Percentiles rank a stretch among this genome's conserved stretches.
phyloP scores from a whole-genome alignment of 2,113 vertebrate species.

The Sinocyclocheilus anshuiensis region DNA sequence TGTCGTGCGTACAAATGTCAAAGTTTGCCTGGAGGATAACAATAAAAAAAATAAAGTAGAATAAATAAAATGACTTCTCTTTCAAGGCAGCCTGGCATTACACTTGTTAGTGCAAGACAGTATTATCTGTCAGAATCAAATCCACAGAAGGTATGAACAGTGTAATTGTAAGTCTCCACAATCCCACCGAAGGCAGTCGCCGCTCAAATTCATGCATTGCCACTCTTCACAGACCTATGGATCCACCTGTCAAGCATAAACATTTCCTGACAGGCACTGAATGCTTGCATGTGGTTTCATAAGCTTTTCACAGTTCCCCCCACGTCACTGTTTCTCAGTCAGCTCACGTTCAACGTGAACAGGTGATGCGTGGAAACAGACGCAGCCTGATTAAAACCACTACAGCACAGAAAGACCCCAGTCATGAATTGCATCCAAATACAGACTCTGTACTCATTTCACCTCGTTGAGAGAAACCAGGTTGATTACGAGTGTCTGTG shows the following conservation, averaged over 20 bases:
- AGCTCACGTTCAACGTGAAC: slow-evolving; percentile 54
- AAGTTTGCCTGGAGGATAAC: slow-evolving; percentile 74
- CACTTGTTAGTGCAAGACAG: slow-evolving; percentile 71
- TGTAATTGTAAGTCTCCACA: slow-evolving; percentile 62
- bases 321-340: slow-evolving; percentile 52
- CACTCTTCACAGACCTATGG: slow-evolving; percentile 36
- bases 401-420: slow-evolving; percentile 22
- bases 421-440: slow-evolving; percentile 56
- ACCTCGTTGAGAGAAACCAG: slow-evolving; percentile 22
- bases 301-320: slow-evolving; percentile 34
- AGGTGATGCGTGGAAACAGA: slow-evolving; percentile 59
- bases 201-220: slow-evolving; percentile 54
- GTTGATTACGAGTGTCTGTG: slow-evolving; percentile 12
- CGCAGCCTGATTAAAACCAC: slow-evolving; percentile 66
- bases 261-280: slow-evolving; percentile 53
- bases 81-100: slow-evolving; percentile 67
- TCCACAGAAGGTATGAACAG: slow-evolving; percentile 58
- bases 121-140: slow-evolving; percentile 74
- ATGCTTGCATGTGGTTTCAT: slow-evolving; percentile 33
- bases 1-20: slow-evolving; percentile 73
- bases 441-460: slow-evolving; percentile 1
- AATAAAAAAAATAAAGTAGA: slow-evolving; percentile 54
- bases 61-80: slow-evolving; percentile 58
- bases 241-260: slow-evolving; percentile 49
- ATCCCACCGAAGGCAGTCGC: slow-evolving; percentile 61